Base-by-base conservation (phyloP, 2,888 invertebrate species). In the Nemurella pictetii region DNA sequence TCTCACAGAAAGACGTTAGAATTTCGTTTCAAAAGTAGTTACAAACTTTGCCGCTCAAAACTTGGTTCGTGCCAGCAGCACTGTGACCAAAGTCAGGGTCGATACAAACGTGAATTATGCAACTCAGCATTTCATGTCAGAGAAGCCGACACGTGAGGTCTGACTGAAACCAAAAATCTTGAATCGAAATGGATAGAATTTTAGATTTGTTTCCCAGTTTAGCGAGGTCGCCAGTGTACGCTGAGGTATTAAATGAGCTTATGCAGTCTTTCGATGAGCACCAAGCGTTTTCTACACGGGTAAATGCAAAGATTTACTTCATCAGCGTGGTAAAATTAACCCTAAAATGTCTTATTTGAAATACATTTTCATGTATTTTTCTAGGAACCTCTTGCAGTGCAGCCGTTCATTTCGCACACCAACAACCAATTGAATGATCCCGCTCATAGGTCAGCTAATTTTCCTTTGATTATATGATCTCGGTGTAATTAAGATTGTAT, bases 161-260 rank as follows among this genome's bases (percentile, higher is more conserved):
- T 55, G n/a, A n/a, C n/a, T n/a, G n/a, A n/a, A n/a, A n/a, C n/a
- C n/a, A n/a, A n/a, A n/a, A n/a, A n/a, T n/a, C n/a, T n/a, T n/a
- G 55, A 3, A 55, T 55, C 55, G 55, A 83, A 83, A 55, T 78
- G 78, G 85, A 85, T 26, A 75, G 32, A 3, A 72, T 85, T 55
- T 85, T 85, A 82, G 80, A 80, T 74, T 85, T 85, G 29, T 85
- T 85, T 83, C 74, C 81, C 35, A 80, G 83, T n/a, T 74, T 85
- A 20, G 25, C 73, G 25, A 77, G 73, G 4, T 85, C 83, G 7
- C 30, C 82, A 29, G 55, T 36, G 27, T 29, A 83, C 4, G 80
- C 30, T n/a, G 73, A 29, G 25, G 28, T 72, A 32, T 72, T 85
- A 4, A 20, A 83, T 4, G 77, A 55, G n/a, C 80, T 83, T 73